Conservation (phyloP, 1,140 invertebrate genomes). For the Glomeris maerens region DNA sequence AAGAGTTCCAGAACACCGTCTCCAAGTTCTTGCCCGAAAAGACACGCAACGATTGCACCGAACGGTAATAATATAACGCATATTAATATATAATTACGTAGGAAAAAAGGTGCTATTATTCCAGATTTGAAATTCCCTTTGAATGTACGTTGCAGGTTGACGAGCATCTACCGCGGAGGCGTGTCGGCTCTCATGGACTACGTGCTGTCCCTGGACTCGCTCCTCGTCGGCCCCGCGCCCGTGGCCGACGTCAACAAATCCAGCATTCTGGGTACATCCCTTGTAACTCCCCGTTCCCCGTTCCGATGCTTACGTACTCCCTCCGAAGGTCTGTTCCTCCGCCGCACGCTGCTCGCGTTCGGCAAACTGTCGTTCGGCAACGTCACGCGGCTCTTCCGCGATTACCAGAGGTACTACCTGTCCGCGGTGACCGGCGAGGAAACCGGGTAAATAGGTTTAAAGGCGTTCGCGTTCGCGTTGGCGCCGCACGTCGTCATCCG, state of each 20-base stretch:
- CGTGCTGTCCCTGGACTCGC: conserved; percentile 36
- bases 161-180: too few species aligned
- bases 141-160: too few species aligned
- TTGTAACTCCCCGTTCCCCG: background rate
- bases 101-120: conserved; percentile 38
- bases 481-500: conserved; percentile 40
- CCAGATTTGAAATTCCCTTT: too few species aligned
- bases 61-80: conserved; percentile 22
- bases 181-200: conserved; percentile 47
- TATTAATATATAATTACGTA: conserved; percentile 35
- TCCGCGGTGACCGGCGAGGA: conserved; percentile 15
- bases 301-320: background rate
- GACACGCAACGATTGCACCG: background rate
- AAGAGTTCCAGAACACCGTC: conserved; percentile 36
- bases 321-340: conserved; percentile 54
- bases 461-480: conserved; percentile 18
- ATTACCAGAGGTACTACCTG: conserved; percentile 22
- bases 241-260: conserved; percentile 25
- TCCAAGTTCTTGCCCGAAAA: conserved; percentile 21
- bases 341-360: conserved; percentile 60
- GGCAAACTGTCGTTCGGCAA: conserved; percentile 69
- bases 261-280: conserved; percentile 18
- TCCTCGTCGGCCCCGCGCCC: conserved; percentile 33
- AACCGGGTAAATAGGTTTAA: conserved; percentile 21
- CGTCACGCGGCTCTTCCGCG: conserved; percentile 32